Conservation (phyloP, 2,888 invertebrate species). For the Metacarcinus magister region DNA sequence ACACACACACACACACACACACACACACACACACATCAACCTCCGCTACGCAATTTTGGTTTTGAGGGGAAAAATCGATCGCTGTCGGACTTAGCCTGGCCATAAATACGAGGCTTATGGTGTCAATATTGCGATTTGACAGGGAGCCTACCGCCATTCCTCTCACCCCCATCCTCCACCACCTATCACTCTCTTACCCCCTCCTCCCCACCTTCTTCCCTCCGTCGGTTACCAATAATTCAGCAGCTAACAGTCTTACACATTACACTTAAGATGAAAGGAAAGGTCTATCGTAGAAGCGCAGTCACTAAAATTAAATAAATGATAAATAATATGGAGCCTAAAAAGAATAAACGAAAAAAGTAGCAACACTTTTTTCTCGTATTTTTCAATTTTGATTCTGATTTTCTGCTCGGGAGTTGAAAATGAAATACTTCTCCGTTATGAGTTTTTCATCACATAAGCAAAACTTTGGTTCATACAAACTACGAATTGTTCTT, state of each 20-base stretch:
- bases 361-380: not conserved
- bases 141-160: conserved; percentile 40
- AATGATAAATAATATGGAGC: not conserved
- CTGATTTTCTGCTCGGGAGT: not conserved
- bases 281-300: not conserved
- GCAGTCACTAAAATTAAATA: not conserved
- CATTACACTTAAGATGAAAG: not conserved
- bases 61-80: conserved; percentile 74
- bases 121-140: conserved; percentile 78
- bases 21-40: not conserved
- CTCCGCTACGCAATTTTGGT: conserved; percentile 20
- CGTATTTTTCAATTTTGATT: not conserved
- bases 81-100: conserved; percentile 66
- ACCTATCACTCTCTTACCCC: not conserved
- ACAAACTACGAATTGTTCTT: not conserved
- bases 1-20: not conserved
- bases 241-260: not conserved
- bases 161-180: not conserved
- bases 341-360: not conserved
- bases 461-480: not conserved
- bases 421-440: not conserved
- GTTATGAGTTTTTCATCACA: no score
- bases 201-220: not conserved
- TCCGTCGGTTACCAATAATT: not conserved
- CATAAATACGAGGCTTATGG: conserved; percentile 69